These are phyloP conservation scores for Penaeus japonicus DNA, from an alignment of 1,140 invertebrate genomes.

Conservation along the genomic window DNA sequence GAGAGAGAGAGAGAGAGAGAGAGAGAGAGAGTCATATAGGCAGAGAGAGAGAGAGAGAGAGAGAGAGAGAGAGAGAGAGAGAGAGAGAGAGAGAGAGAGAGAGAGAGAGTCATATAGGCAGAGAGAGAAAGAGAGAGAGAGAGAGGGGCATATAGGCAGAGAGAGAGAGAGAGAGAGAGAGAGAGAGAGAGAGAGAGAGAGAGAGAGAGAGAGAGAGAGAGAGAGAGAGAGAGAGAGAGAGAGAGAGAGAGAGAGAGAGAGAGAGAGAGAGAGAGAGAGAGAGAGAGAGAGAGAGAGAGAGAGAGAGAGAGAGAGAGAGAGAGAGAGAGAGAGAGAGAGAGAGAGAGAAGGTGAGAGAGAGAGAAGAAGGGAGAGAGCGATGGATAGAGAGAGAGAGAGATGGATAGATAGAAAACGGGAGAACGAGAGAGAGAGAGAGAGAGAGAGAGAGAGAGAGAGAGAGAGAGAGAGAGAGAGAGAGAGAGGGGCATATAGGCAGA, in stretches of 20 bases:
- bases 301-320: neutral
- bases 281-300: conserved; percentile 9
- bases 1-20: neutral
- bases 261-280: neutral
- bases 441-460: neutral
- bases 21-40: neutral
- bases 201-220: neutral
- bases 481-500: neutral
- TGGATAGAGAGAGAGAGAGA: neutral
- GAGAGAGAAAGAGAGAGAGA: neutral
- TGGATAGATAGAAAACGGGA: too few species aligned
- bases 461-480: neutral
- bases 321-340: neutral
- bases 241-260: neutral
- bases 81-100: neutral
- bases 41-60: neutral
- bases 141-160: neutral
- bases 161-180: neutral
- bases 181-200: neutral
- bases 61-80: neutral
- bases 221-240: neutral
- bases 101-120: neutral
- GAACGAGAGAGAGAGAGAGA: neutral
- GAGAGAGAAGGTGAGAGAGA: neutral
- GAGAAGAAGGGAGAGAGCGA: neutral